Evolutionary conservation across 2,113 vertebrate genomes (phyloP).

Genomic region (Crocuta crocuta): DNA sequence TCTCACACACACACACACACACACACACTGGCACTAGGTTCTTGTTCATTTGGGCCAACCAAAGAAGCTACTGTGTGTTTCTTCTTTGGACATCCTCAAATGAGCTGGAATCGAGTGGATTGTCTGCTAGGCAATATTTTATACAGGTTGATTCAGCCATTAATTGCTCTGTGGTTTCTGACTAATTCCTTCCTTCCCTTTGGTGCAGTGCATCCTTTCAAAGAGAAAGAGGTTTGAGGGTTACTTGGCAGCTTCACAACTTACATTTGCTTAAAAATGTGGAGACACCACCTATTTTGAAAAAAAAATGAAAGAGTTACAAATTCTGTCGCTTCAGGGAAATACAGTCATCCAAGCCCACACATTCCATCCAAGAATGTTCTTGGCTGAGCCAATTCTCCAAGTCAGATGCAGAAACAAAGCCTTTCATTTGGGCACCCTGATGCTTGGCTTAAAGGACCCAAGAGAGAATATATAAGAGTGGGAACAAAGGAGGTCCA

Average conservation of each 20-base stretch:
- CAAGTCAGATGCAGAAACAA: not conserved
- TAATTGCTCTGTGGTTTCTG: constrained; percentile 60
- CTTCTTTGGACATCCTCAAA: not conserved
- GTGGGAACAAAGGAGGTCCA: not conserved
- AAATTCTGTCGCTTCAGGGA: not conserved
- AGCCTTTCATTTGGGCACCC: not conserved
- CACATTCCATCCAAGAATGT: constrained; percentile 5
- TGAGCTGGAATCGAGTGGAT: not conserved
- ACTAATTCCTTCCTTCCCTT: constrained; percentile 63
- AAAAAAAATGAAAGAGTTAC: not conserved
- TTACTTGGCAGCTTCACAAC: constrained; percentile 13
- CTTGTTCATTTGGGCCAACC: not conserved
- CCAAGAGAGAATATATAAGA: not conserved
- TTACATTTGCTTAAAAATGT: constrained; percentile 61
- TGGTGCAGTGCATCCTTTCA: constrained; percentile 9
- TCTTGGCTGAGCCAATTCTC: not conserved
- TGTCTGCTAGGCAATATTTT: not conserved
- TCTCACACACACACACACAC: not conserved
- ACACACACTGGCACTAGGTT: not conserved
- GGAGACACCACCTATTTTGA: constrained; percentile 2
- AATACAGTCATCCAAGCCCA: not conserved
- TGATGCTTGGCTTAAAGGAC: not conserved
- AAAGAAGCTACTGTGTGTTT: not conserved
- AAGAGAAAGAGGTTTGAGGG: constrained; percentile 36
- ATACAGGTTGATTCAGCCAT: not conserved